Base-by-base conservation (phyloP, 2,113 vertebrate genomes). In the Epinephelus cyanopodus region DNA sequence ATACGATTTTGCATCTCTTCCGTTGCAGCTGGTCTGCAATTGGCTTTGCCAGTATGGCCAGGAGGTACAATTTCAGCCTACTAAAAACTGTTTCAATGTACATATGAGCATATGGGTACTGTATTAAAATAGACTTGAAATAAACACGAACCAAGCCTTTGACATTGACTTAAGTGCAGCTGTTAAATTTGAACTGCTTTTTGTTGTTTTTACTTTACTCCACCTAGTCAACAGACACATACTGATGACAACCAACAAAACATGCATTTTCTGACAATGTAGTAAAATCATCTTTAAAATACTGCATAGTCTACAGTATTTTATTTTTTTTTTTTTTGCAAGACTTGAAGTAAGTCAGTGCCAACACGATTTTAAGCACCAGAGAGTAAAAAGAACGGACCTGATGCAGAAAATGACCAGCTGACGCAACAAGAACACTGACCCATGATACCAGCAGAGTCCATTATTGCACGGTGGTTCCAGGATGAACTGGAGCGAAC, bases 401-500 rank as follows among this genome's bases (percentile, higher is more conserved):
- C 7, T 19, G 42, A 74, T 2, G 0, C 1, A 56, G 17, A 68
- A 58, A 79, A 68, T 53, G 29, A 63, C 39, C 65, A 18, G 72
- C 72, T 65, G 23, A 23, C 71, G 67, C 37, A 70, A 39, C 57
- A 62, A 64, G 42, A 56, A 12, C 71, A 62, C 45, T 87, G 81
- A 77, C 50, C 53, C 39, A 27, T 27, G 53, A 69, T 45, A 80
- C 79, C 50, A 85, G 76, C 57, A 60, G 54, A 65, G 77, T 78
- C 71, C 47, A 62, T 81, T 86, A 76, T 84, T 76, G 77, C n/a
- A 58, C 62, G 39, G 61, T 13, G 33, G 75, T 61, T 48, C 66
- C 42, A 33, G 66, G 58, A 81, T 45, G 67, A 89, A 93, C 77
- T 68, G 58, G 57, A 67, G 63, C 48, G 5, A 81, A 83, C 80